A percentile compares a stretch with the other conserved stretches of the same genome.
Evolutionary conservation across 2,888 invertebrate genomes (phyloP).

Genomic region (Ophonus ardosiacus): DNA sequence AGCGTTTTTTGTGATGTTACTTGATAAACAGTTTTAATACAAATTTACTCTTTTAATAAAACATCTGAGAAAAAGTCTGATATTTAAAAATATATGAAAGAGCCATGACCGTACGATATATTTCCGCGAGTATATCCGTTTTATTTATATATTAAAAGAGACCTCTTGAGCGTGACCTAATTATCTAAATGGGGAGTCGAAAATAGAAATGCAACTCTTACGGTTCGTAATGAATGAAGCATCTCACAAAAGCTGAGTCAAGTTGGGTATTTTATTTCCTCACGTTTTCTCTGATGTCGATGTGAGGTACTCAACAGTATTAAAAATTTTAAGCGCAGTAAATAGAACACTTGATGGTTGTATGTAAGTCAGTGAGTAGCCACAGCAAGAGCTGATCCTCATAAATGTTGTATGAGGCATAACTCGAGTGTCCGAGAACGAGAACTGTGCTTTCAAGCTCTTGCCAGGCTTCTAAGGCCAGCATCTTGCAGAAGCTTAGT

Average conservation of each 20-base stretch:
- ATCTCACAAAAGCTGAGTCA: neutral
- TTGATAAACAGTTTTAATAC: too few relatives aligned
- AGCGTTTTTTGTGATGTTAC: too few relatives aligned
- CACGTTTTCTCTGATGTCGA: neutral
- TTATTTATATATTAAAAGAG: neutral
- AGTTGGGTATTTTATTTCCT: neutral
- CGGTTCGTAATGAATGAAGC: neutral
- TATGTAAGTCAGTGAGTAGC: constrained; percentile 30
- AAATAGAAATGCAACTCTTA: neutral
- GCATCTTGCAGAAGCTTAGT: neutral
- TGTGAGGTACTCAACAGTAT: constrained; percentile 7
- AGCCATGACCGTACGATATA: neutral
- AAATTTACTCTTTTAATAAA: too few relatives aligned
- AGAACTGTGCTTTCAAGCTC: constrained; percentile 15
- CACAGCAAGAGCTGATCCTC: constrained; percentile 44
- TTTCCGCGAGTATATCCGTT: too few relatives aligned
- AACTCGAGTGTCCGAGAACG: constrained; percentile 48
- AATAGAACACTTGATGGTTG: constrained; percentile 20
- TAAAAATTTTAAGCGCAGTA: constrained; percentile 31
- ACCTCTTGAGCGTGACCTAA: neutral
- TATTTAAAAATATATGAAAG: too few relatives aligned
- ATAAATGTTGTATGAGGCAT: constrained; percentile 57
- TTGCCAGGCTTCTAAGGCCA: neutral
- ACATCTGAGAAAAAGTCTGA: too few relatives aligned
- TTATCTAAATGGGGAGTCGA: neutral